A percentile compares a stretch with the other conserved stretches of the same genome.
Conservation (phyloP, 2,113 vertebrate species). For the Siniperca knerii region DNA sequence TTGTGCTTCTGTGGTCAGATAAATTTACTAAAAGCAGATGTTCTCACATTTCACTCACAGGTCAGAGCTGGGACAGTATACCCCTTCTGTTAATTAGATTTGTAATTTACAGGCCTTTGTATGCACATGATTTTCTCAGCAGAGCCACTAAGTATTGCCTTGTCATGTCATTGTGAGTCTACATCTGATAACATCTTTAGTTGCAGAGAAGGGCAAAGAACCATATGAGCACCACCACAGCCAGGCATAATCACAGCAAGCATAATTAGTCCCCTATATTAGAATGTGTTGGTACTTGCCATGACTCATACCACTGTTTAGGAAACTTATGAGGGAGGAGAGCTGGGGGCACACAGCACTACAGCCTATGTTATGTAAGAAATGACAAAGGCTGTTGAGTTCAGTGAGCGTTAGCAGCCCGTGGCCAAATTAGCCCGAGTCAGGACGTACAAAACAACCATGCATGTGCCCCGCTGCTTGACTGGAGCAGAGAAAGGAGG, state of each 20-base stretch:
- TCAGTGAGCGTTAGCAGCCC: slow-evolving; percentile 52
- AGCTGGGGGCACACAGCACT: slow-evolving; percentile 14
- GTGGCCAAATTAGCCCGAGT: slow-evolving; percentile 63
- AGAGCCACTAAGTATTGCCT: background rate
- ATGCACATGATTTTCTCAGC: slow-evolving; percentile 21
- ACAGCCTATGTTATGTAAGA: slow-evolving; percentile 54
- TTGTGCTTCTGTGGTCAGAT: slow-evolving; percentile 13
- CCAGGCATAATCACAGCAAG: slow-evolving; percentile 26
- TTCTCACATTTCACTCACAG: slow-evolving; percentile 38
- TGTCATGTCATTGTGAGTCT: slow-evolving; percentile 6
- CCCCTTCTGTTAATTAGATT: slow-evolving; percentile 55
- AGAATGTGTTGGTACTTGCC: slow-evolving; percentile 44
- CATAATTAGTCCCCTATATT: slow-evolving; percentile 54
- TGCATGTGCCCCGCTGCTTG: slow-evolving; percentile 54
- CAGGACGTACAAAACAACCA: slow-evolving; percentile 35
- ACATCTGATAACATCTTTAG: slow-evolving; percentile 17
- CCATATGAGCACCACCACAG: slow-evolving; percentile 13
- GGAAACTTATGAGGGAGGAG: slow-evolving; percentile 40
- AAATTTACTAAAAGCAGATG: slow-evolving; percentile 7
- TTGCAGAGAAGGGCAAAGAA: slow-evolving; percentile 13
- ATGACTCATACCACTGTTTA: slow-evolving; percentile 58
- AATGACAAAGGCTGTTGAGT: slow-evolving; percentile 43
- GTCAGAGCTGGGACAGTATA: slow-evolving; percentile 3
- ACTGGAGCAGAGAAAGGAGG: slow-evolving; percentile 43
- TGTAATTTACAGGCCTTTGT: slow-evolving; percentile 28